These are phyloP conservation scores for Drosophila tanythrix DNA, from an alignment of 2,888 invertebrate species.

Conservation along the genomic window DNA sequence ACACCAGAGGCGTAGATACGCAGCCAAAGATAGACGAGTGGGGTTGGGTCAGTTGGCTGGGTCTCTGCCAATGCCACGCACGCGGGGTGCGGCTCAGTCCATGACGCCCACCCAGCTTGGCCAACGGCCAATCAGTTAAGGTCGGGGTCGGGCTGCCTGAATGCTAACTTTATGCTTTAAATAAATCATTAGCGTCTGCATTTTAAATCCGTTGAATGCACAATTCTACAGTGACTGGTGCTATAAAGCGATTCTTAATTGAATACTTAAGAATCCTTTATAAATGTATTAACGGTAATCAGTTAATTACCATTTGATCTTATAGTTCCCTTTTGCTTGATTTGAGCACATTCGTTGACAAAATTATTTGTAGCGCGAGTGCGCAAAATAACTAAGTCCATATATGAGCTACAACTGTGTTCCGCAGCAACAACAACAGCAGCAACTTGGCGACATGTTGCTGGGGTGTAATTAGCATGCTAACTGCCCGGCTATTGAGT, in stretches of 20 bases:
- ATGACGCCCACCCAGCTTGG: constrained; percentile 71
- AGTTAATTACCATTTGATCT: constrained; percentile 1
- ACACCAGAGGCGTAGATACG: constrained; percentile 75
- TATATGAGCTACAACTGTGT: constrained; percentile 38
- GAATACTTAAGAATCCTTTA: constrained; percentile 19
- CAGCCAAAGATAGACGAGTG: constrained; percentile 64
- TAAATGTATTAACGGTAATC: constrained; percentile 5
- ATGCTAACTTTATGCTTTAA: constrained; percentile 60
- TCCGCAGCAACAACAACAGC: constrained; percentile 26
- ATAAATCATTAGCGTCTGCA: constrained; percentile 71
- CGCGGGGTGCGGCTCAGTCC: constrained; percentile 55
- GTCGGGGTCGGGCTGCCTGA: constrained; percentile 43
- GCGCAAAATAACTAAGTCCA: constrained; percentile 14
- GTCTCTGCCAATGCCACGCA: constrained; percentile 75
- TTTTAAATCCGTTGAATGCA: constrained; percentile 24
- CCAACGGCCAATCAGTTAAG: constrained; percentile 70
- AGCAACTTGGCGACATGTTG: constrained; percentile 61
- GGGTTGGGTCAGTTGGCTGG: constrained; percentile 59
- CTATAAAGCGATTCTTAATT: constrained; percentile 24
- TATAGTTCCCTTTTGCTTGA: neutral
- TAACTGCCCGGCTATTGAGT: constrained; percentile 34
- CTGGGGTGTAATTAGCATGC: constrained; percentile 73
- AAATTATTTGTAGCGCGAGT: constrained; percentile 45
- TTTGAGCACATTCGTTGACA: constrained; percentile 28
- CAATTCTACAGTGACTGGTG: constrained; percentile 6